These are phyloP conservation scores for Perizoma flavofasciatum DNA, from an alignment of 2,888 invertebrate species.

Conservation along the genomic window DNA sequence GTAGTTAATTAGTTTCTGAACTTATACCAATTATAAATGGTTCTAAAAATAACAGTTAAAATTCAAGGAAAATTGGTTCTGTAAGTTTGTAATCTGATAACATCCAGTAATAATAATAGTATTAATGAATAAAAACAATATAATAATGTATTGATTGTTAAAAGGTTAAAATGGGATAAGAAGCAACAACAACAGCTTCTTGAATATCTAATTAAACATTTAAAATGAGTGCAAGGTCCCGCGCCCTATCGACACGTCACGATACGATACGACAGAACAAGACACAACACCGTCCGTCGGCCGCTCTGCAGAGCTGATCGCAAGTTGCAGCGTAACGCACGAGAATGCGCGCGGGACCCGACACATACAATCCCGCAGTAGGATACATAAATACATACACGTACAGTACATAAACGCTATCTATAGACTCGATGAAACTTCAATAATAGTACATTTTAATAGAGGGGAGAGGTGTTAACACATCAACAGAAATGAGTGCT, in stretches of 20 bases:
- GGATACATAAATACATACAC: conserved; percentile 55
- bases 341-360: conserved; percentile 20
- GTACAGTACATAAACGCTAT: conserved; percentile 59
- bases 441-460: conserved; percentile 50
- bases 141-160: conserved; percentile 62
- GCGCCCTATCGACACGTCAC: conserved; percentile 11
- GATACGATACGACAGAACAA: neutral
- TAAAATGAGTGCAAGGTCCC: conserved; percentile 39
- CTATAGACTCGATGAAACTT: conserved; percentile 62
- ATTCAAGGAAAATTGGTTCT: conserved; percentile 60
- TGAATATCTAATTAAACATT: conserved; percentile 45
- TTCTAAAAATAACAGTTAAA: conserved; percentile 77
- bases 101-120: conserved; percentile 55
- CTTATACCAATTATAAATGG: conserved; percentile 82
- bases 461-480: conserved; percentile 52
- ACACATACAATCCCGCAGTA: conserved; percentile 41
- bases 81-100: conserved; percentile 35
- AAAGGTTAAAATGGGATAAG: conserved; percentile 57
- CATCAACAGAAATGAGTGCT: conserved; percentile 56
- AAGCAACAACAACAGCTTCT: conserved; percentile 71
- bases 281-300: neutral
- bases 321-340: neutral
- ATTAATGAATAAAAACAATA: conserved; percentile 55
- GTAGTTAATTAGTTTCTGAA: conserved; percentile 83
- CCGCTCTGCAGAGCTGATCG: neutral